Evolutionary conservation across 1,140 invertebrate genomes (phyloP).

Genomic region (Pseudomyrmex dendroicus): DNA sequence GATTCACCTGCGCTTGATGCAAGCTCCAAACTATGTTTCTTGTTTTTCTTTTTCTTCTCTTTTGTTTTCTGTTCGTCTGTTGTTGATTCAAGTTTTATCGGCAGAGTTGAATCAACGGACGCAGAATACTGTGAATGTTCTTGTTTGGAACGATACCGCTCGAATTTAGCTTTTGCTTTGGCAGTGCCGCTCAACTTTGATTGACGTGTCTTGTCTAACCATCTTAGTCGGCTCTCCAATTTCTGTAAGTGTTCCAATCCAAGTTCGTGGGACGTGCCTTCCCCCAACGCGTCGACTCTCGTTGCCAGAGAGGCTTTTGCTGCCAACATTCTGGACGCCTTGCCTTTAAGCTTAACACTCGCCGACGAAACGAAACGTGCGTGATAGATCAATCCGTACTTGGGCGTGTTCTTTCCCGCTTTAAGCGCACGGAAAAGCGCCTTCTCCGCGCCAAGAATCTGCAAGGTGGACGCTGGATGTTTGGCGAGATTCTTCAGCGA

Average conservation of each 20-base stretch:
- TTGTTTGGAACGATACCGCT: constrained; percentile 95
- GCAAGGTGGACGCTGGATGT: constrained; percentile 98
- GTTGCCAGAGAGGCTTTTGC: constrained; percentile 97
- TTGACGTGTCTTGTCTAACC: constrained; percentile 91
- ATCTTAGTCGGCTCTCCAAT: constrained; percentile 91
- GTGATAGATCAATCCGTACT: constrained; percentile 99
- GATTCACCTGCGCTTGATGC: constrained; percentile 1
- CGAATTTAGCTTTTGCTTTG: constrained; percentile 94
- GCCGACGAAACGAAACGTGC: constrained; percentile 97
- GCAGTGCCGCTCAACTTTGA: constrained; percentile 92
- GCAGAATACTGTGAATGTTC: constrained; percentile 88
- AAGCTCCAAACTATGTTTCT: constrained; percentile 33
- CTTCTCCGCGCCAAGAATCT: constrained; percentile 99
- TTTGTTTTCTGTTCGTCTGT: constrained; percentile 76
- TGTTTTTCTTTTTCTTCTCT: constrained; percentile 68
- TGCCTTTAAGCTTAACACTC: constrained; percentile 95
- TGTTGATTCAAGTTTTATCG: constrained; percentile 83
- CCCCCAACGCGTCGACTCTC: constrained; percentile 97
- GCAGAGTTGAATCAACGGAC: constrained; percentile 87
- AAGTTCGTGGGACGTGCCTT: constrained; percentile 92
- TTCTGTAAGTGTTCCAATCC: constrained; percentile 95
- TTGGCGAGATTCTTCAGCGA: constrained; percentile 98
- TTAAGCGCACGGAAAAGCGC: constrained; percentile 98
- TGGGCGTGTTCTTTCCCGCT: constrained; percentile 98
- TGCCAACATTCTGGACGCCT: constrained; percentile 98